Conservation (phyloP, 2,888 invertebrate genomes). For the Caenorhabditis zanzibari region DNA sequence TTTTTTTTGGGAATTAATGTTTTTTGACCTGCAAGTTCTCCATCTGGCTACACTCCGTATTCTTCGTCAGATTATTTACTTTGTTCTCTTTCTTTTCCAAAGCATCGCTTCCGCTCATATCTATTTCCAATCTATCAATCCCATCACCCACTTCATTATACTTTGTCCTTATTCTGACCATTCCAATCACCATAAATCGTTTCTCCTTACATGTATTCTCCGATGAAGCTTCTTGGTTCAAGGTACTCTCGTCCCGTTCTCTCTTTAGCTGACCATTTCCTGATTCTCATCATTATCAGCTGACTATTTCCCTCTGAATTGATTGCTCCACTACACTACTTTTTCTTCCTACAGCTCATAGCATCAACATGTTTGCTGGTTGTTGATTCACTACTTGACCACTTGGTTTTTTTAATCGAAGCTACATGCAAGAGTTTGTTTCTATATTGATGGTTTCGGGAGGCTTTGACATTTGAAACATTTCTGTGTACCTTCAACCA, state of each 20-base stretch:
- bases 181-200: not conserved
- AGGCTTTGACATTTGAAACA: too few species aligned
- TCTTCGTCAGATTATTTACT: not conserved
- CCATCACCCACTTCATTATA: not conserved
- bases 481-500: too few species aligned
- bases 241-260: constrained; percentile 6
- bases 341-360: constrained; percentile 20
- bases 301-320: constrained; percentile 29
- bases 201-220: constrained; percentile 3
- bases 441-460: too few species aligned
- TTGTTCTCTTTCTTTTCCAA: not conserved
- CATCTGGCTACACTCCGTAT: not conserved
- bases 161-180: not conserved
- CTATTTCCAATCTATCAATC: not conserved
- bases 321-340: constrained; percentile 48
- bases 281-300: constrained; percentile 25
- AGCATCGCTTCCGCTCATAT: not conserved
- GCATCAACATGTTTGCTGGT: constrained; percentile 14
- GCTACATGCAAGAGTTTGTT: too few species aligned
- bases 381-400: not conserved
- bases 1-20: too few species aligned
- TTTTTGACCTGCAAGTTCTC: too few species aligned
- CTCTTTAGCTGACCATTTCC: constrained; percentile 34
- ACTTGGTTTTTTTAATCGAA: not conserved
- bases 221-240: not conserved